Conservation (phyloP, 2,113 vertebrate genomes). For the Epinephelus cyanopodus region DNA sequence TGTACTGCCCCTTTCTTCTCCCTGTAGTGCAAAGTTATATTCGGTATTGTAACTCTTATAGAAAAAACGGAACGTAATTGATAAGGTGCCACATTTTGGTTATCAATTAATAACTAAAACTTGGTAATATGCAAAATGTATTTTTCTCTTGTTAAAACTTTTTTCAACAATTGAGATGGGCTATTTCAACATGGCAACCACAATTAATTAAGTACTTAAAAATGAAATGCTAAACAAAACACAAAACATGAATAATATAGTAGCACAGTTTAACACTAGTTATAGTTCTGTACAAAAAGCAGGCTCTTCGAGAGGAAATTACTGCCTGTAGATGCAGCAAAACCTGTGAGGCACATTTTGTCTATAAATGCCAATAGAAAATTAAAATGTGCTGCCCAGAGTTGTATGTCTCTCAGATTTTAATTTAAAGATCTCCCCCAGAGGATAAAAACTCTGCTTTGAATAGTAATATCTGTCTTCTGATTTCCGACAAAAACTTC, state of each 20-base stretch:
- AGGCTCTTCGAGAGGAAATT: background rate
- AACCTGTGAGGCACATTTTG: background rate
- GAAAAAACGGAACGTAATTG: background rate
- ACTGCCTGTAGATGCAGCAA: no score
- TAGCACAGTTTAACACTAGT: no score
- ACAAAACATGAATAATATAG: background rate
- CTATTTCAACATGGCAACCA: background rate
- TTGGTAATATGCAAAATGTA: background rate
- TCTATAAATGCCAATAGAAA: background rate
- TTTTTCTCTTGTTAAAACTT: background rate
- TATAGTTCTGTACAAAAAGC: background rate
- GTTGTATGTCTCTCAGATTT: background rate
- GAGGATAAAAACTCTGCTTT: background rate
- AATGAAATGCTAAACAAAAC: background rate
- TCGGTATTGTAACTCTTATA: background rate
- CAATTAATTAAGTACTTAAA: background rate
- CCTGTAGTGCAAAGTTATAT: background rate
- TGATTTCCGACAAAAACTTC: no score
- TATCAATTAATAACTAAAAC: background rate
- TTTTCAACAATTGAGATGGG: background rate
- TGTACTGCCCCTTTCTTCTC: background rate
- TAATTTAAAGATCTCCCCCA: background rate
- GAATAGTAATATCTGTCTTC: background rate
- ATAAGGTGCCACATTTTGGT: background rate
- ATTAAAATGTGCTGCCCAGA: no score